A percentile compares a stretch with the other conserved stretches of the same genome.
Evolutionary conservation across 1,140 invertebrate species (phyloP).

Genomic region (Ostrea edulis): DNA sequence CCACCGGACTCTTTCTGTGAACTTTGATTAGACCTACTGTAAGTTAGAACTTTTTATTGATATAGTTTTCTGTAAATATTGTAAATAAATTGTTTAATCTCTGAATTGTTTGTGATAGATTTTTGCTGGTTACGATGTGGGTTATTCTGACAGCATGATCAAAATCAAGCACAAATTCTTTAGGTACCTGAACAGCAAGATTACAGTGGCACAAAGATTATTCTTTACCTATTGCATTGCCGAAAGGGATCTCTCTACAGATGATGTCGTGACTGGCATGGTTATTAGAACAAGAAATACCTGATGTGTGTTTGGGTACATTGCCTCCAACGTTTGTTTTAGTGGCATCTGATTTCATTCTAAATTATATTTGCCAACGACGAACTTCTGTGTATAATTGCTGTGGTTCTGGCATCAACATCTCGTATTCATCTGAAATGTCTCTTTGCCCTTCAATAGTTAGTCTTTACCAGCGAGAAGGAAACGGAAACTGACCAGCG

Average conservation of each 20-base stretch:
- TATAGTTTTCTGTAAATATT: too few relatives aligned
- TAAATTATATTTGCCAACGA: background rate
- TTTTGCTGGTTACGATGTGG: too few relatives aligned
- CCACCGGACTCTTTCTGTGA: too few relatives aligned
- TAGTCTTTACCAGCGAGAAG: background rate
- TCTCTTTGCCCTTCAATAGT: background rate
- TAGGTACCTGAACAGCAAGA: conserved; percentile 8
- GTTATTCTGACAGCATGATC: background rate
- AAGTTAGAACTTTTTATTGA: too few relatives aligned
- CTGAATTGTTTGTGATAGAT: too few relatives aligned
- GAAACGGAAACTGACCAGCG: background rate
- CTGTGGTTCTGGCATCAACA: background rate
- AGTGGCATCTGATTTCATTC: background rate
- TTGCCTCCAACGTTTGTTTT: background rate
- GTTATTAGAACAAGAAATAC: background rate
- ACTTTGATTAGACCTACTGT: too few relatives aligned
- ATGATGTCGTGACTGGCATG: background rate
- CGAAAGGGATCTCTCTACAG: background rate
- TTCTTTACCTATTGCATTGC: background rate
- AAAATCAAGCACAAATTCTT: background rate
- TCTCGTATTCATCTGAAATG: background rate
- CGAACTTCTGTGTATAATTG: background rate
- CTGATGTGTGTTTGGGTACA: background rate
- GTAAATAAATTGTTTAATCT: too few relatives aligned
- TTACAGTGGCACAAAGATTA: background rate